These are phyloP conservation scores for Dasyurus viverrinus DNA, from an alignment of 2,113 vertebrate species.

Conservation along the genomic window DNA sequence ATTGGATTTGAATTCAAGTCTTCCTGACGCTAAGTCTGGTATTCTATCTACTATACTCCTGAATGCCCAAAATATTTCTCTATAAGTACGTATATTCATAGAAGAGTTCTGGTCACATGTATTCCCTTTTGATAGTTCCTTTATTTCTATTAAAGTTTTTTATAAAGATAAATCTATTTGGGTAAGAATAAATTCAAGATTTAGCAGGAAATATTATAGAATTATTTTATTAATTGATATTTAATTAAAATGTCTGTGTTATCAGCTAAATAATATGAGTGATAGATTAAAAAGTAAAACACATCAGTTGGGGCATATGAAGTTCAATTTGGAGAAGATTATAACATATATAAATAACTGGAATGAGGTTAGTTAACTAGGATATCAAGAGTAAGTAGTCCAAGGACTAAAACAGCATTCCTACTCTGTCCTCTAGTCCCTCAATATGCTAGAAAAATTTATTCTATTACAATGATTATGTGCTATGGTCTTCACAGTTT, in stretches of 20 bases:
- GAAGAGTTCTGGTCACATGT: not conserved
- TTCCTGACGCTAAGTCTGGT: not conserved
- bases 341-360: not conserved
- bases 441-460: not conserved
- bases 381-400: not conserved
- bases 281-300: not conserved
- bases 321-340: not conserved
- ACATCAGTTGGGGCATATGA: not conserved
- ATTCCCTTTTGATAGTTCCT: not conserved
- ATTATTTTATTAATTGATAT: not conserved
- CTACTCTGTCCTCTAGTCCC: not conserved
- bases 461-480: not conserved
- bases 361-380: not conserved
- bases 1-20: not conserved
- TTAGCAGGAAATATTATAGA: no score
- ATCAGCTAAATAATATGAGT: not conserved
- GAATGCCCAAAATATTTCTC: not conserved
- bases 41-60: not conserved
- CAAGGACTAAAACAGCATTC: not conserved
- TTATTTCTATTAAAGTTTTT: not conserved
- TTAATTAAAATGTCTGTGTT: not conserved
- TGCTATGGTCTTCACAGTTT: not conserved
- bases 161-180: no score
- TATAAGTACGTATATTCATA: not conserved
- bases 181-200: no score